Evolutionary conservation across 2,113 vertebrate genomes (phyloP), one percentile per base, ranked within the genome.

Genomic region (Solea solea): DNA sequence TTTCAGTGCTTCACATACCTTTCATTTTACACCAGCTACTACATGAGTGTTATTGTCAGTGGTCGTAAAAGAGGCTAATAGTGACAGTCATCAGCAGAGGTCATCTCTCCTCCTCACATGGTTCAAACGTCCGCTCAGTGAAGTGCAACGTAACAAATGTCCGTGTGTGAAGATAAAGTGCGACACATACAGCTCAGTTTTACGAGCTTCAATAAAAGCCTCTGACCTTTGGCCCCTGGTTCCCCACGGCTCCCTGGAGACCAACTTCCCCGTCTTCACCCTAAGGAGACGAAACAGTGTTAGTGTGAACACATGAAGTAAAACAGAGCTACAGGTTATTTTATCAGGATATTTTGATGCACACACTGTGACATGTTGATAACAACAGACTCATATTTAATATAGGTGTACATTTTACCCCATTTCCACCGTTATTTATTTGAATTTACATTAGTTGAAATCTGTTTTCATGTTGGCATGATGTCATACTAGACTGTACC

Each of bases 251-350:
- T 72, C 95, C 95, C 11, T 85, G 76, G 0, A 81, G 86, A 13
- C 95, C 95, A 0, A 84, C 83, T 69, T 92, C 94, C 2, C 95
- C 95, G 50, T 94, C 93, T 84, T 94, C 89, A 42, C 95, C 95
- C 95, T 96, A 25, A 63, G 40, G 61, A 78, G n/a, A 54, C 21
- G 56, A 4, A 9, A 60, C 42, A 50, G 16, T 16, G 25, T 48
- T 16, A 8, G 3, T 61, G 28, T 27, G 49, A 39, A 27, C 14
- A 27, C 27, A 25, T 52, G 9, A 25, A 21, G 5, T 8, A 25
- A 10, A 9, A 52, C 21, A 52, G 8, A 52, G 9, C 2, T 52
- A 16, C 51, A 16, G n/a, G 7, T 50, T 50, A 0, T n/a, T 50
- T 46, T 46, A 7, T 51, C 49, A 48, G 46, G 48, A 6, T 16